Evolutionary conservation across 2,888 invertebrate species (phyloP), one percentile per base, ranked within the genome.

Genomic region (Strigamia maritima): DNA sequence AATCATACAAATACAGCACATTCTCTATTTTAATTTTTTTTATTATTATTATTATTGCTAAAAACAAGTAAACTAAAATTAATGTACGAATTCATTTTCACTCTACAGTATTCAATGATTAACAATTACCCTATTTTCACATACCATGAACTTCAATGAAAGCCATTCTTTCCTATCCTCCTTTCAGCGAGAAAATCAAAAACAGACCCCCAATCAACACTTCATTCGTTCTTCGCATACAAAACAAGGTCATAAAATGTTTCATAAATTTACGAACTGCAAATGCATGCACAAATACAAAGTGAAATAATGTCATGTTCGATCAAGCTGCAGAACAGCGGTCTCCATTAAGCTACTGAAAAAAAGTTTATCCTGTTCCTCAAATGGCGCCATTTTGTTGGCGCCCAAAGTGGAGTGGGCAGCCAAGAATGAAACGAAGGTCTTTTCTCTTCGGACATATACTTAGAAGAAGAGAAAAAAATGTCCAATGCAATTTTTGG

Each of bases 401-500:
- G 19, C 60, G 60, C 60, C 60, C 60, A 60, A 60, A 60, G 60
- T 60, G 60, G 24, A 60, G 60, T 24, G 60, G 60, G 19, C 60
- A 60, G 60, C 19, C 60, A 60, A 24, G 24, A 60, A 19, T 19
- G 22, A 60, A 24, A 35, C 35, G 35, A 35, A 60, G 22, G 19
- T 60, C 60, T 60, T 60, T 60, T 60, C 60, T 19, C 60, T 60
- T 19, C 22, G 60, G 60, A 60, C 60, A 60, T 60, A 60, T 24
- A 60, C 60, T 60, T 60, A 60, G 19, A 19, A 24, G 10, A 24
- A 24, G 22, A 60, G 10, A 22, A 60, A 60, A 60, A 60, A 60
- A 60, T 60, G 60, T 60, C 60, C 60, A 60, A 60, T 60, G 60
- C 60, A 60, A 60, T 60, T 60, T 60, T 60, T 60, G 60, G 60